Base-by-base conservation (phyloP, 2,113 vertebrate genomes). In the Platichthys stellatus region DNA sequence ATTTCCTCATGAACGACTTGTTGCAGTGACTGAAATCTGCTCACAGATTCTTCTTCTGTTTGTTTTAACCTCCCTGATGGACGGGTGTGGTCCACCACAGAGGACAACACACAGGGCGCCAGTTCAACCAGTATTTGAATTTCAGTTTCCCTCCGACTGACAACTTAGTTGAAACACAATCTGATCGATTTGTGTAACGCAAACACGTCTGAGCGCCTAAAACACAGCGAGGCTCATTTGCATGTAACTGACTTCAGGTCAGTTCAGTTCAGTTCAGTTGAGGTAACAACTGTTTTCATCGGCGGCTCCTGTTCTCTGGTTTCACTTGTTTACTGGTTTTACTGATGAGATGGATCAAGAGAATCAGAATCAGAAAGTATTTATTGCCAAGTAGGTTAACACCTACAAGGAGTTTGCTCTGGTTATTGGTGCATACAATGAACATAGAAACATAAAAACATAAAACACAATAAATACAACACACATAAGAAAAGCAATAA, bases 51-150 rank as follows among this genome's bases (percentile, higher is more conserved):
- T 63, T 14, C 4, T 18, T 2, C 1, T 67, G 56, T 64, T 86
- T 69, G 61, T 80, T 80, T 31, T 70, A 80, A 73, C 45, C n/a
- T 59, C 35, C 65, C 5, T 73, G 73, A 56, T 59, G 65, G 73
- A 71, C 12, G 80, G 84, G 81, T 54, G 84, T 62, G 20, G 58
- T 72, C 17, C 2, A 74, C 72, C 65, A 43, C 43, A 14, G 18
- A 73, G 40, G 51, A 43, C 17, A 69, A 75, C 54, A 69, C 35
- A 69, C 35, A 80, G 56, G 57, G 47, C 0, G 40, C 23, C 68
- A 67, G 21, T 20, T 56, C 8, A 61, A 86, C 63, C 60, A 74
- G 24, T 40, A 18, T 64, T 43, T 60, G 45, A 80, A 12, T 17
- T 67, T 78, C 75, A 58, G 64, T 53, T 73, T 63, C 35, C 57